Evolutionary conservation across 2,888 invertebrate species (phyloP).

Genomic region (Heliconius sara): DNA sequence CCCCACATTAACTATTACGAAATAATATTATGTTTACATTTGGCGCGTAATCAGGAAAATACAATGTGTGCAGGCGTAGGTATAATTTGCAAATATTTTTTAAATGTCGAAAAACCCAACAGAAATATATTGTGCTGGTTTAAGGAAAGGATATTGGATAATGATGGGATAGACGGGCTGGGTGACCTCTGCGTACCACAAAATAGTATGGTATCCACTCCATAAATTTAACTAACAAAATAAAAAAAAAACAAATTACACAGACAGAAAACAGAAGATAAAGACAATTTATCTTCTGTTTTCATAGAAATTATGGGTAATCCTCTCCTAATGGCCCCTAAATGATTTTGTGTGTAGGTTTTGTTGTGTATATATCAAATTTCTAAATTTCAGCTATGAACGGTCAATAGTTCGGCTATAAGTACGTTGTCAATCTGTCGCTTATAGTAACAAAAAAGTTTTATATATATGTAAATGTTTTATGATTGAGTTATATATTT

Average conservation of each 20-base stretch:
- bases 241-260: too few relatives aligned
- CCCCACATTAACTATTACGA: slow-evolving; percentile 18
- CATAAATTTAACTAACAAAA: too few relatives aligned
- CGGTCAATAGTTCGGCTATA: neutral
- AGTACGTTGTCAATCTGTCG: neutral
- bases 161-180: neutral
- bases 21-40: slow-evolving; percentile 35
- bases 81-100: slow-evolving; percentile 3
- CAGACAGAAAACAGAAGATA: too few relatives aligned
- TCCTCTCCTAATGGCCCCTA: neutral
- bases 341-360: neutral
- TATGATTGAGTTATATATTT: neutral
- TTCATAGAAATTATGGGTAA: too few relatives aligned
- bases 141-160: neutral
- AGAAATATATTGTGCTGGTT: neutral
- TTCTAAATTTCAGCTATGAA: neutral
- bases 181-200: too few relatives aligned
- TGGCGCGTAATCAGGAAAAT: slow-evolving; percentile 35
- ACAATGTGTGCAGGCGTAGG: slow-evolving; percentile 4
- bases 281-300: too few relatives aligned
- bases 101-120: neutral
- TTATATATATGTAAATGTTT: neutral
- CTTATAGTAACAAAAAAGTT: neutral
- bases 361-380: too few relatives aligned
- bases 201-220: too few relatives aligned